phyloP scores from a whole-genome alignment of 92 coral and sea anemone species.

The Zoanthus gigantus region DNA sequence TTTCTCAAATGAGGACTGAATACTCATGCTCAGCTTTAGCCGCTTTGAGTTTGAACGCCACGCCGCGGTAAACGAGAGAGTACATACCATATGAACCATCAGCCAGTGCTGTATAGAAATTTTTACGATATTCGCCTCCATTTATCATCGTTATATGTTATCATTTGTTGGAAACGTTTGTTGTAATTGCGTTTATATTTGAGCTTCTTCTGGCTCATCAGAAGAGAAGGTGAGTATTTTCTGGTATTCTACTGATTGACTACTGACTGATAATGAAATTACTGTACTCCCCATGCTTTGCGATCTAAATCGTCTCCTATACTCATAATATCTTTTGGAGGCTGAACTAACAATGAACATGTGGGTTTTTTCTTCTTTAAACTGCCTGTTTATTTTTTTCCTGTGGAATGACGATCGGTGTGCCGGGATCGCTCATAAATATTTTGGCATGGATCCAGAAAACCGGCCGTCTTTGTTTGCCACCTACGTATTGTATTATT shows the following conservation, averaged over 20 bases:
- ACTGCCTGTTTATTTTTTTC: background rate
- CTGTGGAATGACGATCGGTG: background rate
- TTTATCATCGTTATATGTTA: background rate
- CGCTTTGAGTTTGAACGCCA: background rate
- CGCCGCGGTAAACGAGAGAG: background rate
- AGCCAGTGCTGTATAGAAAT: background rate
- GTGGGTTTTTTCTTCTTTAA: background rate
- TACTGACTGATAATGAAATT: too few relatives aligned
- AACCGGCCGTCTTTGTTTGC: background rate
- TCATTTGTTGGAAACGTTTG: background rate
- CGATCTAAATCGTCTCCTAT: too few relatives aligned
- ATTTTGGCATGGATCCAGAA: constrained; percentile 10
- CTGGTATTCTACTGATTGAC: too few relatives aligned
- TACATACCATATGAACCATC: background rate
- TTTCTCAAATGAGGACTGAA: constrained; percentile 3
- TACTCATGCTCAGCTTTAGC: background rate
- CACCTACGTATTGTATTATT: background rate
- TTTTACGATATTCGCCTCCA: background rate
- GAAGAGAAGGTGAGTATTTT: too few relatives aligned
- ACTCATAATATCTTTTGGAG: background rate
- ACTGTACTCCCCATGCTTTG: too few relatives aligned
- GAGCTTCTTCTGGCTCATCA: too few relatives aligned
- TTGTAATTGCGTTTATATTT: background rate
- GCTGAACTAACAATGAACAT: background rate
- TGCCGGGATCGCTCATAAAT: background rate